Conservation (phyloP, 2,797 vertebrate species). For the Siniperca obscura region DNA sequence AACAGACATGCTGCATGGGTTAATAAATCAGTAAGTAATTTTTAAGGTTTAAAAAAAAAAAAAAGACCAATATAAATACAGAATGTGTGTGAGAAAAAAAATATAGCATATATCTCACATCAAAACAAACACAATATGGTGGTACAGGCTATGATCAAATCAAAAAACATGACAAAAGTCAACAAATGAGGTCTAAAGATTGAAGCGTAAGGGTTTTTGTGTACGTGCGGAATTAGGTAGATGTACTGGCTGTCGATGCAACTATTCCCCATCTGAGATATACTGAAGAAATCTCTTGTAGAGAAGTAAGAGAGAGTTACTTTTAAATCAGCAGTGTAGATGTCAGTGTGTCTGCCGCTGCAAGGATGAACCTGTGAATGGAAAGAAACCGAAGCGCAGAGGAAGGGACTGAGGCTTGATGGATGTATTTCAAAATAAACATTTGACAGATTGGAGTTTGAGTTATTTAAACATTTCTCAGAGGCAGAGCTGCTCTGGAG, state of each 20-base stretch:
- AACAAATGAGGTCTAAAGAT: constrained; percentile 9
- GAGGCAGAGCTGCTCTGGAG: constrained; percentile 16
- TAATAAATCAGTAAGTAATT: neutral
- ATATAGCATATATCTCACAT: neutral
- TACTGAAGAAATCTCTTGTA: constrained; percentile 27
- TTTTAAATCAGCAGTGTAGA: constrained; percentile 44
- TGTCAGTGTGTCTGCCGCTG: constrained; percentile 27
- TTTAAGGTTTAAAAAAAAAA: neutral
- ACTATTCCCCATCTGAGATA: constrained; percentile 36
- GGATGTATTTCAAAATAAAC: constrained; percentile 53
- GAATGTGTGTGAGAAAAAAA: neutral
- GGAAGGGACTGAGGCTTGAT: constrained; percentile 19
- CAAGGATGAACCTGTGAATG: constrained; percentile 26
- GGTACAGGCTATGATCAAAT: constrained; percentile 7
- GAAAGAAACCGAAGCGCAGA: constrained; percentile 18
- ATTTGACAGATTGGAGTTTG: constrained; percentile 48
- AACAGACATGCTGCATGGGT: neutral
- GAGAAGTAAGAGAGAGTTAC: constrained; percentile 29
- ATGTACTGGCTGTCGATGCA: constrained; percentile 32
- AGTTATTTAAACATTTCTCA: constrained; percentile 48
- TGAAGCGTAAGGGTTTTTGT: neutral
- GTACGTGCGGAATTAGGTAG: constrained; percentile 16
- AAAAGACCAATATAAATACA: neutral
- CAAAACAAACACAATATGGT: constrained; percentile 9
- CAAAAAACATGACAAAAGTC: constrained; percentile 2